Base-by-base conservation (phyloP, 2,797 vertebrate species). In the Danio tinwini region DNA sequence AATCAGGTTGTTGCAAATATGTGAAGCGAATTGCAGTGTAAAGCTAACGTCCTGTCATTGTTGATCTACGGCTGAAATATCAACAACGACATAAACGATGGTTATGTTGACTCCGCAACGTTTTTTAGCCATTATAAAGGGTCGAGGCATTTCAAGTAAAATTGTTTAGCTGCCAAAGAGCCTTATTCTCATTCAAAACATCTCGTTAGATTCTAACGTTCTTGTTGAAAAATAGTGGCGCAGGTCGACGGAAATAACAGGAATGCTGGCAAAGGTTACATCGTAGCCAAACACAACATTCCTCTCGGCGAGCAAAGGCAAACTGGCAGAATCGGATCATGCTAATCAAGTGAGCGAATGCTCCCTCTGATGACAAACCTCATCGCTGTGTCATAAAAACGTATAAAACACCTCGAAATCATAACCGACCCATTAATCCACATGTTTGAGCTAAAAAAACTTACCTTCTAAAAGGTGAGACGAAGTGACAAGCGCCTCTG, bases 281-380 rank as follows among this genome's bases (percentile, higher is more conserved):
- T 50, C 82, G 85, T 63, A 84, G 74, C 70, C 78, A 87, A 87
- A 81, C 77, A 58, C 86, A 84, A 84, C 88, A 88, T 87, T 91
- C 88, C 88, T 87, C 55, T 79, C 47, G 62, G 71, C 58, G 77
- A 62, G 78, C 59, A 42, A 39, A 78, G 67, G 63, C 68, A 71
- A 65, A 74, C 78, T 75, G 56, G n/a, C 70, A 63, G 87, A 80
- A 85, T 86, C 68, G 4, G 6, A 70, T 53, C 19, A 16, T 65
- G 63, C 75, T 69, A 63, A 50, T 42, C 55, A 61, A 82, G 83
- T 85, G 85, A 64, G 70, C 74, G 80, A 87, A 81, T 78, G 56
- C 71, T 73, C 59, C 69, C 78, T 81, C 56, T 45, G n/a, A 62
- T 5, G 49, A 44, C 76, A 59, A 50, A 50, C 42, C 45, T 62